Evolutionary conservation across 2,888 invertebrate genomes (phyloP), one percentile per base, ranked within the genome.

Genomic region (Apamea epomidion): DNA sequence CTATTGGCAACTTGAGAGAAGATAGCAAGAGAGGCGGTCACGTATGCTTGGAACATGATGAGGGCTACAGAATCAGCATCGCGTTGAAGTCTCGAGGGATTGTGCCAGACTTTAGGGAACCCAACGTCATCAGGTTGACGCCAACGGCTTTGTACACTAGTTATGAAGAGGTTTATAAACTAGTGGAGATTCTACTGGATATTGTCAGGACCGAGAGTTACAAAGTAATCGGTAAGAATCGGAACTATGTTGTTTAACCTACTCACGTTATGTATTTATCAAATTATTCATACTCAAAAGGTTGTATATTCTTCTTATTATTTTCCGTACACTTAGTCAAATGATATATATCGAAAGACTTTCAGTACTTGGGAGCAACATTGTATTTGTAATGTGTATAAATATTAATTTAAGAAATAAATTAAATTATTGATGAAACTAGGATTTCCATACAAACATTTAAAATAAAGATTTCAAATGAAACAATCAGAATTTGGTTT

Each of bases 141-240:
- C 96, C 96, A 0, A 89, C 91, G 0, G 94, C 96, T 0, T 85
- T 96, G 72, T 96, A 96, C 65, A 95, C 94, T 0, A 95, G 93
- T 81, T 96, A 96, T 72, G 89, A 90, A 62, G 95, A 96, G 37
- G 95, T 96, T 4, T 95, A 94, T 72, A 87, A 91, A n/a, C 84
- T 95, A 25, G 93, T 95, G 0, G 91, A 94, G 0, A 94, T 94
- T 75, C 80, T 96, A 32, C 75, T 92, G 14, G 94, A 95, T 68
- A 95, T 96, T 29, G 90, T 93, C 78, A 87, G 92, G 78, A 92
- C 87, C 4, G 92, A 93, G 83, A 91, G 90, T 73, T 95, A 94
- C 74, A 94, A 94, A 73, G 70, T 91, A 8, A 88, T 95, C 64
- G 89, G 90, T 67, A 71, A 74, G 18, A 92, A 92, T 77, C 92